Evolutionary conservation across 2,113 vertebrate genomes (phyloP).

Genomic region (Labeo rohita): DNA sequence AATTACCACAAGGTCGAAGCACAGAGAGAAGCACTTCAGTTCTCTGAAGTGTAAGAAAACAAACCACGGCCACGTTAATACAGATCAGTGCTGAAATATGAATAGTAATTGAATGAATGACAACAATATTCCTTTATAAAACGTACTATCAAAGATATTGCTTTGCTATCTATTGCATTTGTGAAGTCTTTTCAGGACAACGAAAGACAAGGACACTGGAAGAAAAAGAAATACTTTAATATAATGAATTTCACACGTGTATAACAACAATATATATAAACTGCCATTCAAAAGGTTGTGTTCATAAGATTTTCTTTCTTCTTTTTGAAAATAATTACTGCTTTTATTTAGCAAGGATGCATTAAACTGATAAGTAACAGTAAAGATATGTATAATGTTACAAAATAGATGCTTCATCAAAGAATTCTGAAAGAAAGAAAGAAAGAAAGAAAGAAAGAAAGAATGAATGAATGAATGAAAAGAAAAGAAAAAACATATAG

Average conservation of each 20-base stretch:
- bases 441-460: too few relatives aligned
- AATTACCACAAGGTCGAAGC: conserved; percentile 62
- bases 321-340: too few relatives aligned
- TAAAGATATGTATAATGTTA: too few relatives aligned
- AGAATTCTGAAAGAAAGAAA: too few relatives aligned
- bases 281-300: background rate
- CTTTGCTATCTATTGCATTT: background rate
- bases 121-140: background rate
- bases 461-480: too few relatives aligned
- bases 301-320: too few relatives aligned
- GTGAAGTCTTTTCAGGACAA: background rate
- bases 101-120: background rate
- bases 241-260: background rate
- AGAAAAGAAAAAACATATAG: too few relatives aligned
- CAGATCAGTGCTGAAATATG: conserved; percentile 9
- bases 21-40: conserved; percentile 14
- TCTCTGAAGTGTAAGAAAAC: conserved; percentile 43
- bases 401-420: background rate
- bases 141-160: background rate
- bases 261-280: background rate
- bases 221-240: background rate
- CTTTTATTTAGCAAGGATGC: too few relatives aligned
- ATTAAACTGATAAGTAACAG: too few relatives aligned
- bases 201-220: background rate
- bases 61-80: conserved; percentile 44